Percentiles rank a stretch among this genome's conserved stretches.
Evolutionary conservation across 2,888 invertebrate genomes (phyloP).

Genomic region (Tortricodes alternella): DNA sequence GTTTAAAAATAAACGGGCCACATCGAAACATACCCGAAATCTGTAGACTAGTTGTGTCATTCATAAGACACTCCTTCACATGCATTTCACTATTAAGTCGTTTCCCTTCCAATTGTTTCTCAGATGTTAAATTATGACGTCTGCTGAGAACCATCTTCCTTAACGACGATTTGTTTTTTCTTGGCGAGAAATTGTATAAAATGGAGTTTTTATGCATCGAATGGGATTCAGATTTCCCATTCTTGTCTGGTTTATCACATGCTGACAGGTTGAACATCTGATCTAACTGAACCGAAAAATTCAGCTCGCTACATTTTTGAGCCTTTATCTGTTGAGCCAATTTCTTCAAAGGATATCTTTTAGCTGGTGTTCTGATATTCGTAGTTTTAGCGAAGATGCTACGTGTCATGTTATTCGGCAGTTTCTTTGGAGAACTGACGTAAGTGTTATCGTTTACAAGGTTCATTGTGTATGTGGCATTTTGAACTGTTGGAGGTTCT

Average conservation of each 20-base stretch:
- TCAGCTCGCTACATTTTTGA: conserved; percentile 57
- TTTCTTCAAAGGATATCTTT: conserved; percentile 55
- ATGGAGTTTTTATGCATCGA: conserved; percentile 47
- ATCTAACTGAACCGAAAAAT: conserved; percentile 68
- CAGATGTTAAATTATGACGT: conserved; percentile 42
- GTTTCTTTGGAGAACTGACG: conserved; percentile 50
- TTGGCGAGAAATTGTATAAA: conserved; percentile 61
- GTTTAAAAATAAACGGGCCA: too few relatives aligned
- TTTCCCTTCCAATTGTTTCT: conserved; percentile 35
- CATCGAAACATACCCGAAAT: conserved; percentile 74
- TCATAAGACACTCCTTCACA: conserved; percentile 48
- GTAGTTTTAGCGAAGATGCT: conserved; percentile 62
- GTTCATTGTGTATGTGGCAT: conserved; percentile 57
- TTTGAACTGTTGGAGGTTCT: conserved; percentile 39
- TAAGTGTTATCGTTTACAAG: conserved; percentile 54
- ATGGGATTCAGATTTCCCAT: conserved; percentile 27
- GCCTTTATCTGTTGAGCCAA: conserved; percentile 58
- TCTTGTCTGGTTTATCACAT: conserved; percentile 33
- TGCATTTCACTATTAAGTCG: conserved; percentile 28
- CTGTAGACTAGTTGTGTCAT: conserved; percentile 64
- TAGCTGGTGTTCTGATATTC: conserved; percentile 55
- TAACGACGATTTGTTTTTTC: conserved; percentile 58
- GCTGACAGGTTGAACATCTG: conserved; percentile 55
- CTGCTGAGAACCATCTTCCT: conserved; percentile 61
- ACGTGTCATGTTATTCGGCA: conserved; percentile 48